Conservation (phyloP, 2,888 invertebrate species). For the Stramonita haemastoma region DNA sequence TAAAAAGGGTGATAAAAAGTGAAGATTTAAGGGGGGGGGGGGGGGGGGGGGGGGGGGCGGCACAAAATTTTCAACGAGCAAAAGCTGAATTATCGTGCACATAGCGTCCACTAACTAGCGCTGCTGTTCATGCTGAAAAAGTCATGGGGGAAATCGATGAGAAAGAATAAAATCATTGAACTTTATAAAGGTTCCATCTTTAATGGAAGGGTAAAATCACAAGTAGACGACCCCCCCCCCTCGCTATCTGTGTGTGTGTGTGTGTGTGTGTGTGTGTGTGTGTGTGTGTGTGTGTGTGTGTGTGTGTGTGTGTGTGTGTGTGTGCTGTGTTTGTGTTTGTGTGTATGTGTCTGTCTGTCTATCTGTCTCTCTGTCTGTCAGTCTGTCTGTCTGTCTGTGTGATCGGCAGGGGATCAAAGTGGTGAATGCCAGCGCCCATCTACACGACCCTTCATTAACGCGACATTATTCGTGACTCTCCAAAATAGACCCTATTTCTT, state of each 20-base stretch:
- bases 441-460: too few species aligned
- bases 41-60: neutral
- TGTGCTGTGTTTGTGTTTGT: neutral
- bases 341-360: neutral
- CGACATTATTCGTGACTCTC: too few species aligned
- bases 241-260: neutral
- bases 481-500: neutral
- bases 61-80: neutral
- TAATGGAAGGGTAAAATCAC: too few species aligned
- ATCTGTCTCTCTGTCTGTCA: neutral
- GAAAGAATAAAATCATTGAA: neutral
- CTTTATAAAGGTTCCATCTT: neutral
- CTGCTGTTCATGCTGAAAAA: neutral
- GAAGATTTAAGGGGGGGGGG: too few species aligned
- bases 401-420: neutral
- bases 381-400: neutral
- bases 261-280: neutral
- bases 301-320: neutral
- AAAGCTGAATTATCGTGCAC: neutral
- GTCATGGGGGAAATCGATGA: neutral
- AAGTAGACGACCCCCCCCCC: too few species aligned
- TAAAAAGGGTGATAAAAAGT: neutral
- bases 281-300: neutral
- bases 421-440: too few species aligned
- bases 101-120: neutral